phyloP scores from a whole-genome alignment of 2,113 vertebrate species.

The Felis catus region F.catus_Fca126_mat1.0 CM031424.1:32902001-32902500 shows the following conservation, averaged over 20 bases:
- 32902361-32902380: background rate
- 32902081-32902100: conserved; percentile 40
- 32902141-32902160: conserved; percentile 37
- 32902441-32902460: background rate
- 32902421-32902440: background rate
- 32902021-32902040: background rate
- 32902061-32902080: background rate
- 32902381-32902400: background rate
- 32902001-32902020: background rate
- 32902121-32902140: conserved; percentile 47
- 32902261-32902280: background rate
- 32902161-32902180: conserved; percentile 41
- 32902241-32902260: conserved; percentile 38
- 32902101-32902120: background rate
- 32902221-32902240: background rate
- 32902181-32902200: background rate
- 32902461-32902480: background rate
- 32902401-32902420: background rate
- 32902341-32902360: background rate
- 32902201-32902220: background rate
- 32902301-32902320: background rate
- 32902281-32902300: conserved; percentile 6
- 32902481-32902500: background rate
- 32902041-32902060: background rate
- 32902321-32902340: background rate